These are phyloP conservation scores for Dolichallabes microphthalmus DNA, from an alignment of 2,113 vertebrate genomes.

Conservation along the genomic window DNA sequence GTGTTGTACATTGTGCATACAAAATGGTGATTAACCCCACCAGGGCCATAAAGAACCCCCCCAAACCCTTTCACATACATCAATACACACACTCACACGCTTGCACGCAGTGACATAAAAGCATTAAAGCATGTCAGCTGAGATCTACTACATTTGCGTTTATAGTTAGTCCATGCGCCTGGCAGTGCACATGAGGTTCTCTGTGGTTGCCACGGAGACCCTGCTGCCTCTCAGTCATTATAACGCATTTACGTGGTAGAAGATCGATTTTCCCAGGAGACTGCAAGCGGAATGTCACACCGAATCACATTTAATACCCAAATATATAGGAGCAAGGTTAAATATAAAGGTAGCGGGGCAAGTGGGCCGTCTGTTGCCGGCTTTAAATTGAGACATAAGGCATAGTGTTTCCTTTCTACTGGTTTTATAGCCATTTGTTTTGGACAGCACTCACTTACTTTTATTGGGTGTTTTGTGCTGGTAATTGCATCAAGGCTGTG, in stretches of 20 bases:
- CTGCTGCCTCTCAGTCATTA: conserved; percentile 53
- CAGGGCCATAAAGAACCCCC: neutral
- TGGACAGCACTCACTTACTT: conserved; percentile 24
- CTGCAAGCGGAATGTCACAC: conserved; percentile 61
- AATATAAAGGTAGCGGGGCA: conserved; percentile 18
- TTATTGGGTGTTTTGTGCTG: conserved; percentile 34
- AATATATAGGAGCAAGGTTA: conserved; percentile 24
- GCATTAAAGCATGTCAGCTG: conserved; percentile 58
- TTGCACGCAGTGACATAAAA: conserved; percentile 46
- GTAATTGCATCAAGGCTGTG: conserved; percentile 33
- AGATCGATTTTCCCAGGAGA: conserved; percentile 52
- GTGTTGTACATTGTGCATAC: conserved; percentile 14
- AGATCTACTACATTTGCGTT: conserved; percentile 60
- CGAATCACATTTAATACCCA: conserved; percentile 50
- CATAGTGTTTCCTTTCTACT: conserved; percentile 15
- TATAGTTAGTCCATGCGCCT: conserved; percentile 53
- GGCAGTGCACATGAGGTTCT: conserved; percentile 63
- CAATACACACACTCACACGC: conserved; percentile 28
- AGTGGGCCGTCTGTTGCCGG: conserved; percentile 5
- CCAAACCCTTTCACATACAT: conserved; percentile 3
- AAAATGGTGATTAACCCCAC: conserved; percentile 36
- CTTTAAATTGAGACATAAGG: conserved; percentile 30
- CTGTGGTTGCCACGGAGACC: conserved; percentile 67
- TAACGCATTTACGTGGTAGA: conserved; percentile 47
- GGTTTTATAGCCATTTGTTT: conserved; percentile 34